Conservation (phyloP, 92 coral and sea anemone species). For the Bergia puertoricense region DNA sequence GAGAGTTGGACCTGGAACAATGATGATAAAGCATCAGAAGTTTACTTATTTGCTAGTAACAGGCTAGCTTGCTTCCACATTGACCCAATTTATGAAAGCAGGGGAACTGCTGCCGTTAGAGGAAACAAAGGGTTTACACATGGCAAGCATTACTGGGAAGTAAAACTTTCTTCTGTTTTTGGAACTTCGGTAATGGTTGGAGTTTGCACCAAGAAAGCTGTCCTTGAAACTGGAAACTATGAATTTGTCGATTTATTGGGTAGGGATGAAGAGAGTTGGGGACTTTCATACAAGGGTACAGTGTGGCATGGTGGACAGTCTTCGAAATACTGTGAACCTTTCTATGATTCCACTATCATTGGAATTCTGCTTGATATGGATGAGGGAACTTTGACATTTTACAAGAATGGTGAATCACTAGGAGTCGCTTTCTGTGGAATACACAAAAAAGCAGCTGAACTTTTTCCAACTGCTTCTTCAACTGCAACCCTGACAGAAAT, state of each 20-base stretch:
- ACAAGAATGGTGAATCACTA: constrained; percentile 77
- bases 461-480: constrained; percentile 91
- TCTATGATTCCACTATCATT: constrained; percentile 84
- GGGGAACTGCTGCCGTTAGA: constrained; percentile 96
- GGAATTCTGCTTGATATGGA: constrained; percentile 95
- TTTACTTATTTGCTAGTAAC: constrained; percentile 66
- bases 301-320: constrained; percentile 85
- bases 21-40: constrained; percentile 75
- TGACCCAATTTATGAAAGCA: constrained; percentile 82
- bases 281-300: constrained; percentile 91
- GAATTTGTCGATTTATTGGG: constrained; percentile 89
- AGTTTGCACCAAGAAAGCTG: constrained; percentile 78
- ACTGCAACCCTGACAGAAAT: constrained; percentile 92
- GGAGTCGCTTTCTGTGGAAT: constrained; percentile 87
- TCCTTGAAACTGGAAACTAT: constrained; percentile 73
- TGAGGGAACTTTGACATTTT: constrained; percentile 77
- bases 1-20: constrained; percentile 83
- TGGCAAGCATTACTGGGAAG: constrained; percentile 98
- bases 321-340: constrained; percentile 77
- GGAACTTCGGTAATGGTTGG: constrained; percentile 97
- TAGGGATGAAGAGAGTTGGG: constrained; percentile 92
- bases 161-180: constrained; percentile 82
- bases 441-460: constrained; percentile 59
- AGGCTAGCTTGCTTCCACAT: constrained; percentile 82
- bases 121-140: constrained; percentile 89